Base-by-base conservation (phyloP, 2,113 vertebrate genomes). In the Gasterosteus nipponicus region DNA sequence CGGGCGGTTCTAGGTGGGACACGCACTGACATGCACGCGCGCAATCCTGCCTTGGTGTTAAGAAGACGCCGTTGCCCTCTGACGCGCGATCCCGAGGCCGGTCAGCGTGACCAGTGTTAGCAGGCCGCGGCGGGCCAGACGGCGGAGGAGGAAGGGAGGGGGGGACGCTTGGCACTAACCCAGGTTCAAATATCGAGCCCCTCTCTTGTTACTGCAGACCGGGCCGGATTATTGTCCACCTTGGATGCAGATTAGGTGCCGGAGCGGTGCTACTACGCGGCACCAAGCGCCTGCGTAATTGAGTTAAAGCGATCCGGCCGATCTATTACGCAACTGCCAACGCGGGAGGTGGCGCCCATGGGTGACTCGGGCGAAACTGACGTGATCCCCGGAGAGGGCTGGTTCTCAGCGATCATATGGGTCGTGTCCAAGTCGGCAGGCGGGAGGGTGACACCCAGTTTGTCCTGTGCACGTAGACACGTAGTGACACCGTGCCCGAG, bases 271-370 rank as follows among this genome's bases (percentile, higher is more conserved):
- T 84, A 47, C 86, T 69, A 74, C 80, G 77, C 62, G 63, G 63
- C 75, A 51, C 31, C 72, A 22, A 46, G n/a, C 68, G 39, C 70
- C 51, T 76, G 81, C 80, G 60, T 77, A 71, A 80, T 39, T 2
- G 72, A 26, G 81, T 79, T 86, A 77, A 73, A 87, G 77, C 74
- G 26, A 72, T 46, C 77, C 76, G 77, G 76, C 69, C 73, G 84
- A 82, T 69, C 51, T 84, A 66, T 93, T 93, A 91, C 91, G 91
- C 92, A 93, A 93, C 87, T 83, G 80, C 79, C 81, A 77, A 46
- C 85, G 64, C 80, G 65, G 82, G 86, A 91, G 87, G 90, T 91
- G 81, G 22, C 72, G 86, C 80, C 89, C 84, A 29, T 9, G 29
- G 79, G 69, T 72, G 87, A 68, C 73, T 72, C 68, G 18, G 73